A percentile compares a stretch with the other conserved stretches of the same genome.
Evolutionary conservation across 2,113 vertebrate genomes (phyloP).

Genomic region (Ochotona curzoniae): DNA sequence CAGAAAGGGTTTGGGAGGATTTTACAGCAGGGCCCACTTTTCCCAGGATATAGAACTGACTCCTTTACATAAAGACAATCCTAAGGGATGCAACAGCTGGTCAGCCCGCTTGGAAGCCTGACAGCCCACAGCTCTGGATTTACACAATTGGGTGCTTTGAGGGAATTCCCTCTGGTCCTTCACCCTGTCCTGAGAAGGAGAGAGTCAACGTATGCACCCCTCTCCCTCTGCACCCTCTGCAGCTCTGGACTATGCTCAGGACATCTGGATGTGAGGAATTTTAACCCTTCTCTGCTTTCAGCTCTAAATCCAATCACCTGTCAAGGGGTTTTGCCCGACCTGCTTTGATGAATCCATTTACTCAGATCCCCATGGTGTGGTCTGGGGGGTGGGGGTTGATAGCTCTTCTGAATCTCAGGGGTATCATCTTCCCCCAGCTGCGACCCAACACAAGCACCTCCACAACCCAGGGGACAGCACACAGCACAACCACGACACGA

Average conservation of each 20-base stretch:
- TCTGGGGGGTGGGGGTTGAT: background rate
- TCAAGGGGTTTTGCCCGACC: constrained; percentile 50
- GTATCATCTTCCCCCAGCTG: constrained; percentile 69
- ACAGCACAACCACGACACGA: background rate
- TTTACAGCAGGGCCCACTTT: background rate
- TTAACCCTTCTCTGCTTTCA: constrained; percentile 73
- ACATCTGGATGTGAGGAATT: constrained; percentile 66
- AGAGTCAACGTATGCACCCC: background rate
- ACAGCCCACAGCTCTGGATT: constrained; percentile 12
- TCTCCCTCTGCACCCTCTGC: background rate
- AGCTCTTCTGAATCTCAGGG: constrained; percentile 59
- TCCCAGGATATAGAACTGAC: constrained; percentile 29
- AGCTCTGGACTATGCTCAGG: constrained; percentile 64
- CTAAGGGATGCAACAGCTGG: constrained; percentile 27
- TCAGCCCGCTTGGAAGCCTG: constrained; percentile 41
- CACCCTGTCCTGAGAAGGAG: constrained; percentile 57
- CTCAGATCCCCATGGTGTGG: constrained; percentile 48
- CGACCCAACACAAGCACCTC: constrained; percentile 50
- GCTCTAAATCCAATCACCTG: constrained; percentile 77
- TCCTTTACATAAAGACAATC: constrained; percentile 50
- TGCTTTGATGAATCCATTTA: constrained; percentile 73
- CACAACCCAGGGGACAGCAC: background rate
- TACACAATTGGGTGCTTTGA: constrained; percentile 47
- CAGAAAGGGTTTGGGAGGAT: constrained; percentile 4
- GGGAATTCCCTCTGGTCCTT: constrained; percentile 62